Evolutionary conservation across 2,113 vertebrate genomes (phyloP).

Genomic region (Salvelinus fontinalis): DNA sequence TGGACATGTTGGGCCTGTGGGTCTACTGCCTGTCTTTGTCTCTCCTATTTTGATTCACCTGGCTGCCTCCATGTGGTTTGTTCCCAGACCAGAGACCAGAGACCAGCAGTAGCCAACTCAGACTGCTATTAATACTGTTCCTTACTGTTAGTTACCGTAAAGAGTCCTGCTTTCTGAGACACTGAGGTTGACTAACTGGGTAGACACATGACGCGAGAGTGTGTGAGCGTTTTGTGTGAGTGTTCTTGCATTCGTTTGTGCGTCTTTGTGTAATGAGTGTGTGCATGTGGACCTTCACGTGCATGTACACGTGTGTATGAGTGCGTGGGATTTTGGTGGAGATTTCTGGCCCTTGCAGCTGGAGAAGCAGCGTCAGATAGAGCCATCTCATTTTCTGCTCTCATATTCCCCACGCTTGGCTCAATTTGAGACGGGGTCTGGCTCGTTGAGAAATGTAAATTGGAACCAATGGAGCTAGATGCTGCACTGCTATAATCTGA

Average conservation of each 20-base stretch:
- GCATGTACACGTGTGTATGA: background rate
- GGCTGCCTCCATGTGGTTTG: conserved; percentile 58
- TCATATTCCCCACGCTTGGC: conserved; percentile 73
- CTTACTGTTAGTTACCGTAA: conserved; percentile 41
- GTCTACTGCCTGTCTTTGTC: background rate
- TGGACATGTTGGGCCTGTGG: background rate
- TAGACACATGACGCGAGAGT: conserved; percentile 39
- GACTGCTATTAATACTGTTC: conserved; percentile 67
- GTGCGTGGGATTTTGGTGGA: conserved; percentile 28
- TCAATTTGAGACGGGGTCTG: conserved; percentile 77
- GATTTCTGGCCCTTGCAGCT: conserved; percentile 68
- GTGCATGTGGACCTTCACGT: background rate
- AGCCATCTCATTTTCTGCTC: conserved; percentile 79
- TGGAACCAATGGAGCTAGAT: conserved; percentile 77
- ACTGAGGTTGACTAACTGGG: conserved; percentile 47
- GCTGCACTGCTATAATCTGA: conserved; percentile 77
- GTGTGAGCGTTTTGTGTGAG: conserved; percentile 14
- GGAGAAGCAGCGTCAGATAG: conserved; percentile 57
- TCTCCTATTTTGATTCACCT: conserved; percentile 67
- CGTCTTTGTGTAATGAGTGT: background rate
- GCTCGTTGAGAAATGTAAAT: conserved; percentile 81
- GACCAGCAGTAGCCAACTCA: conserved; percentile 11
- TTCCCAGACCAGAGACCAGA: conserved; percentile 47
- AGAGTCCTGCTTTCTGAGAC: conserved; percentile 38
- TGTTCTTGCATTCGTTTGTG: background rate